Evolutionary conservation across 2,888 invertebrate genomes (phyloP).

Genomic region (Microplitis deprimator): DNA sequence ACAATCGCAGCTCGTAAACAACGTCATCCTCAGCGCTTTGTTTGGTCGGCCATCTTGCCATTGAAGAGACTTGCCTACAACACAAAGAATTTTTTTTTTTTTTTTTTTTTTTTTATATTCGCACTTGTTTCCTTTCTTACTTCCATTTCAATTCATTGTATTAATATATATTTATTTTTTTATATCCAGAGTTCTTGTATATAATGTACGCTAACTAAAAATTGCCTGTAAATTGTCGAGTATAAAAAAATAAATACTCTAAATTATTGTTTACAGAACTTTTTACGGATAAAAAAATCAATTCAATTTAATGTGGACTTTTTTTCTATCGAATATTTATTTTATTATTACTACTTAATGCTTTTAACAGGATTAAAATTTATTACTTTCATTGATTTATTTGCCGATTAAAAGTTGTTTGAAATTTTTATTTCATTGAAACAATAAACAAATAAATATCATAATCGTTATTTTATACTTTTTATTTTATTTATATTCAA

Average conservation of each 20-base stretch:
- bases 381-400: background rate
- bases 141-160: background rate
- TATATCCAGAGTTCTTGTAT: background rate
- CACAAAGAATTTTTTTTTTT: background rate
- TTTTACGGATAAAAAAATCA: background rate
- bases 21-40: slow-evolving; percentile 61
- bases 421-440: background rate
- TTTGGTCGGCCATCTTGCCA: slow-evolving; percentile 56
- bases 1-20: slow-evolving; percentile 63
- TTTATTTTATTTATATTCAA: no score
- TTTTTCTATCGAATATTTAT: background rate
- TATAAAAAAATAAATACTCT: background rate
- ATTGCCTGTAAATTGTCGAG: background rate
- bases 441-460: background rate
- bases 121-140: slow-evolving; percentile 5
- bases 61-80: slow-evolving; percentile 25
- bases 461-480: no score
- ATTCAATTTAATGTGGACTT: background rate
- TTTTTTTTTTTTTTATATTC: slow-evolving; percentile 29
- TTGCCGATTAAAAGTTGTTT: background rate
- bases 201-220: background rate
- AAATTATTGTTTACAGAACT: background rate
- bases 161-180: slow-evolving; percentile 1
- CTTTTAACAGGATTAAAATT: background rate
- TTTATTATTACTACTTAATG: background rate